Evolutionary conservation across 2,888 invertebrate genomes (phyloP).

Genomic region (Imbricaverruca yamaguchii): DNA sequence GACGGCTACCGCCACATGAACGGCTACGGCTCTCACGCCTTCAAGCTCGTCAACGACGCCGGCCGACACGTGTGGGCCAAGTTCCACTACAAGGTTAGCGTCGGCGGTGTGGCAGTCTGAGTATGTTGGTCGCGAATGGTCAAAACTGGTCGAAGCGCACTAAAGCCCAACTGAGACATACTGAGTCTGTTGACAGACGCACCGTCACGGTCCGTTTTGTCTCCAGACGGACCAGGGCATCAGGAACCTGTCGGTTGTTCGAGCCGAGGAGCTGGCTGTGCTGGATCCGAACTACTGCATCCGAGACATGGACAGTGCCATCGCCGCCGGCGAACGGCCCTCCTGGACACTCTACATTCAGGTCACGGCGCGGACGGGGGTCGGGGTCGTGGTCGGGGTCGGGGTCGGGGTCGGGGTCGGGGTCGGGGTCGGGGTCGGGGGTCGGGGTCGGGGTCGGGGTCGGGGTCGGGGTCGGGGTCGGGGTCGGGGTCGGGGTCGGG

Average conservation of each 20-base stretch:
- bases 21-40: constrained; percentile 91
- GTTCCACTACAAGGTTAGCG: constrained; percentile 31
- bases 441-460: too few relatives aligned
- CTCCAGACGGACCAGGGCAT: constrained; percentile 75
- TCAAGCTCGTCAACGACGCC: constrained; percentile 74
- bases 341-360: constrained; percentile 75
- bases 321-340: constrained; percentile 54
- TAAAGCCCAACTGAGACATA: too few relatives aligned
- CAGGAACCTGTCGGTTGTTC: constrained; percentile 61
- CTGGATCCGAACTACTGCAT: constrained; percentile 82
- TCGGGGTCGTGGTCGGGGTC: too few relatives aligned
- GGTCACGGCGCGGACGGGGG: constrained; percentile 83
- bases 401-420: too few relatives aligned
- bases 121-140: too few relatives aligned
- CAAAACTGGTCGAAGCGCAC: too few relatives aligned
- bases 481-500: too few relatives aligned
- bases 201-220: too few relatives aligned
- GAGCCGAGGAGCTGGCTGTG: constrained; percentile 60
- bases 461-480: too few relatives aligned
- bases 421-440: too few relatives aligned
- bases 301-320: constrained; percentile 82
- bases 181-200: not conserved
- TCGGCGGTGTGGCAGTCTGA: too few relatives aligned
- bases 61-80: constrained; percentile 66
- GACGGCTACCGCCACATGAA: constrained; percentile 91